These are phyloP conservation scores for Genyomyrus donnyi DNA, from an alignment of 2,113 vertebrate genomes.

Conservation along the genomic window DNA sequence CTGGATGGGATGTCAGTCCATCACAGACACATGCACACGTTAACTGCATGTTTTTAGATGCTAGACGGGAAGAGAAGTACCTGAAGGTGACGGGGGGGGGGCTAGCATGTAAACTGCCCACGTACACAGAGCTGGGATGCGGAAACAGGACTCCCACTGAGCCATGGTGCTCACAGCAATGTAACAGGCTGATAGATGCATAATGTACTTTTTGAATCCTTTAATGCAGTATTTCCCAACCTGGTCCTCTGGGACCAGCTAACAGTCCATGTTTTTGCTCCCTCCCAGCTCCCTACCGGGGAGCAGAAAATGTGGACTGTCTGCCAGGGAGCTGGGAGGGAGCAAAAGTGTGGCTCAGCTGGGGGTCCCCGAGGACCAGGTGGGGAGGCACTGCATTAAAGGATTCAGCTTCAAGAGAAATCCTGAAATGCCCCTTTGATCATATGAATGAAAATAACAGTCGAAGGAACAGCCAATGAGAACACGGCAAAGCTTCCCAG, in stretches of 20 bases:
- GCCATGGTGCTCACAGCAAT: background rate
- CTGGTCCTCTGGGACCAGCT: background rate
- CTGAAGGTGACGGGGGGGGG: background rate
- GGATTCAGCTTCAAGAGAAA: background rate
- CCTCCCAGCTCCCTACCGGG: background rate
- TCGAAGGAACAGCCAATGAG: background rate
- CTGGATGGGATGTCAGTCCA: background rate
- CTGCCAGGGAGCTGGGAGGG: background rate
- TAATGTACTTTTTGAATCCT: background rate
- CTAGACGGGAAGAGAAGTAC: background rate
- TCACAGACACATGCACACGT: background rate
- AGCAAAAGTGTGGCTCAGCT: background rate
- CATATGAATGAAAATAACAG: background rate
- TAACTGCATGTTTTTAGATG: background rate
- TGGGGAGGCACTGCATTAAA: background rate
- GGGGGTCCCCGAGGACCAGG: background rate
- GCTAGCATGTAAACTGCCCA: no score
- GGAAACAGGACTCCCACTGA: background rate
- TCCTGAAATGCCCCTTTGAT: background rate
- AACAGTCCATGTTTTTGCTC: background rate
- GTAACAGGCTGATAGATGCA: background rate
- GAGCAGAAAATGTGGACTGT: background rate
- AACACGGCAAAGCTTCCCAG: background rate
- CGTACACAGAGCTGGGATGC: no score
- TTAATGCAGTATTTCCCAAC: background rate